These are phyloP conservation scores for Gymnobelideus leadbeateri DNA, from an alignment of 2,113 vertebrate species.

Conservation along the genomic window DNA sequence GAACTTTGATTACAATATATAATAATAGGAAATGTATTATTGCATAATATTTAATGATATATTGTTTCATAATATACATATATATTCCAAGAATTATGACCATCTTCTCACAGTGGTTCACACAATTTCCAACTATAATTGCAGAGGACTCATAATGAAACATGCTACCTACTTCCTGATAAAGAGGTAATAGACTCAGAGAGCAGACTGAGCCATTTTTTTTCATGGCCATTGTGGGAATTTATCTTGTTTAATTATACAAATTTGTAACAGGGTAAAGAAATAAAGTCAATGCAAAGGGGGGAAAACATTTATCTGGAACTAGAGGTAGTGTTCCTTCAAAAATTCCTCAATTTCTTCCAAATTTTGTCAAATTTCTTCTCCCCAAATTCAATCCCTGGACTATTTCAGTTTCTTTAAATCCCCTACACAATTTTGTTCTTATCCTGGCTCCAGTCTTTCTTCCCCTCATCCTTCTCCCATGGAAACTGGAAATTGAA, in stretches of 20 bases:
- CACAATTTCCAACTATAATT: background rate
- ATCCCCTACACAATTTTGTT: background rate
- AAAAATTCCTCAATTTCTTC: background rate
- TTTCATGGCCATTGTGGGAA: background rate
- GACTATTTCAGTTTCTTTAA: background rate
- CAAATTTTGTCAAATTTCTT: background rate
- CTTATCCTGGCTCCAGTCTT: background rate
- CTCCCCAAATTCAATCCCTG: background rate
- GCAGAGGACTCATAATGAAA: background rate
- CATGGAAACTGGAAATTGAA: background rate
- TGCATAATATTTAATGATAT: background rate
- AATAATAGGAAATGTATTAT: background rate
- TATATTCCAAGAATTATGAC: background rate
- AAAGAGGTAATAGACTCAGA: background rate
- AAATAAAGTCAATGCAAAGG: background rate
- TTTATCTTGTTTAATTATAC: background rate
- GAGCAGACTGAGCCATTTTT: background rate
- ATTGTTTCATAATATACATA: background rate
- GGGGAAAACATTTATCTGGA: background rate
- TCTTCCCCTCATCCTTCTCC: background rate
- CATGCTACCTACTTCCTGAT: background rate
- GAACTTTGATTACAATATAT: background rate
- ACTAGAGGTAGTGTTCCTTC: background rate
- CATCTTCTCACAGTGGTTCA: background rate
- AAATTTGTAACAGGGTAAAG: background rate